These are phyloP conservation scores for Orycteropus afer DNA, from an alignment of 2,113 vertebrate genomes.

Conservation along the genomic window DNA sequence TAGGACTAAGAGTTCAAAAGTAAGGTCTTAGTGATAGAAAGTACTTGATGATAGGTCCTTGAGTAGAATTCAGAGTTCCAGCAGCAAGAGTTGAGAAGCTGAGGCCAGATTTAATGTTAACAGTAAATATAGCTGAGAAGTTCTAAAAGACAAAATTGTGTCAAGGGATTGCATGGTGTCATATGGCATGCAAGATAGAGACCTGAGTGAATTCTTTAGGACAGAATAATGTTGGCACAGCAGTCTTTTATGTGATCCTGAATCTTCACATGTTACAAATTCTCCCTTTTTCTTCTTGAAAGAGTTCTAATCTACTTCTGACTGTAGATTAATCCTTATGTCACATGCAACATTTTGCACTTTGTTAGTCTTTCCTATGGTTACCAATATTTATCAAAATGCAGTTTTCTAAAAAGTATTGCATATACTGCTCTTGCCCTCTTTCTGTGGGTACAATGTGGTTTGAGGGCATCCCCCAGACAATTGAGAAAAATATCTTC, in stretches of 20 bases:
- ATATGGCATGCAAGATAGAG: background rate
- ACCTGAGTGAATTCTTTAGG: background rate
- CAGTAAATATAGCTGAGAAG: background rate
- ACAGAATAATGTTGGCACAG: background rate
- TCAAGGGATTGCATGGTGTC: background rate
- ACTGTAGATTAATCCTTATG: background rate
- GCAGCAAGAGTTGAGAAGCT: background rate
- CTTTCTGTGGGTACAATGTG: background rate
- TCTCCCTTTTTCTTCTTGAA: background rate
- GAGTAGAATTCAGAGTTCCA: background rate
- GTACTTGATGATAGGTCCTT: background rate
- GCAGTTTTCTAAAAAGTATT: background rate
- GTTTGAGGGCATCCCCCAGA: background rate
- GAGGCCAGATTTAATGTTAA: background rate
- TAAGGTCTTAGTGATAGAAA: background rate
- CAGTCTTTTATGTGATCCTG: background rate
- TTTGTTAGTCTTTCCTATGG: background rate
- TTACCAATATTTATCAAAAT: background rate
- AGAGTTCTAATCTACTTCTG: background rate
- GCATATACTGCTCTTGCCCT: background rate
- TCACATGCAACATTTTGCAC: background rate
- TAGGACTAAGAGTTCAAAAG: background rate
- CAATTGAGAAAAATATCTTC: background rate
- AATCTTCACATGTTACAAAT: background rate
- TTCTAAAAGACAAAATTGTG: background rate